A percentile compares a stretch with the other conserved stretches of the same genome.
phyloP scores from a whole-genome alignment of 1,140 invertebrate species.

The Monomorium pharaonis region DNA sequence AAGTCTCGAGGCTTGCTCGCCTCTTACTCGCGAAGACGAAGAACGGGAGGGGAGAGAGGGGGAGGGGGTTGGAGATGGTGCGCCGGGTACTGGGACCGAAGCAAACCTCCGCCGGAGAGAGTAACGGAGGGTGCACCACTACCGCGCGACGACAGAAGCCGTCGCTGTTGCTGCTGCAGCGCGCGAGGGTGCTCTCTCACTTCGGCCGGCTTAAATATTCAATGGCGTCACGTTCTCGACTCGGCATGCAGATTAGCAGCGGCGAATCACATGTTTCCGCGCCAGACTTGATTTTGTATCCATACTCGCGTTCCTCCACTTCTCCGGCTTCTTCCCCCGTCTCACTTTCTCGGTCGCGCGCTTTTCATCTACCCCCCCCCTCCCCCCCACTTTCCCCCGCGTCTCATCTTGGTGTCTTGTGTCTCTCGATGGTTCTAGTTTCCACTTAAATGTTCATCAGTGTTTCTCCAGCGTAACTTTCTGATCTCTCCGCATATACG shows the following conservation, averaged over 20 bases:
- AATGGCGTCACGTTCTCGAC: slow-evolving; percentile 82
- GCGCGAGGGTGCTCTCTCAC: slow-evolving; percentile 62
- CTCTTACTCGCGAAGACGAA: slow-evolving; percentile 79
- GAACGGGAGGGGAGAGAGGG: slow-evolving; percentile 57
- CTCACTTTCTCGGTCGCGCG: not conserved
- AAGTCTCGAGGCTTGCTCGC: slow-evolving; percentile 80
- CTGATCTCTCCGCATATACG: slow-evolving; percentile 50
- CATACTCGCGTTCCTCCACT: slow-evolving; percentile 55
- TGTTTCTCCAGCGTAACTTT: slow-evolving; percentile 31
- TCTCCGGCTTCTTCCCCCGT: not conserved
- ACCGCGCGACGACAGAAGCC: slow-evolving; percentile 16
- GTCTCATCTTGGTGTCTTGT: not conserved
- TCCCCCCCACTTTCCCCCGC: not conserved
- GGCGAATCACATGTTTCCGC: slow-evolving; percentile 79
- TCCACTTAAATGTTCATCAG: slow-evolving; percentile 47
- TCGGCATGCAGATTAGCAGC: slow-evolving; percentile 83
- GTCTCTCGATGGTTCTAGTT: slow-evolving; percentile 24
- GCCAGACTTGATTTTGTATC: slow-evolving; percentile 79
- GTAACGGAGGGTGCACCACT: not conserved
- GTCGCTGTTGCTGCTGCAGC: slow-evolving; percentile 6
- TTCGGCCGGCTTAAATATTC: slow-evolving; percentile 83
- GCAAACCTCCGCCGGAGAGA: not conserved
- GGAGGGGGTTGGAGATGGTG: slow-evolving; percentile 73
- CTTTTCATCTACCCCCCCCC: not conserved
- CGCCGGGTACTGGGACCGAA: slow-evolving; percentile 54